These are phyloP conservation scores for Tetragonisca angustula DNA, from an alignment of 2,888 invertebrate genomes.

Conservation along the genomic window DNA sequence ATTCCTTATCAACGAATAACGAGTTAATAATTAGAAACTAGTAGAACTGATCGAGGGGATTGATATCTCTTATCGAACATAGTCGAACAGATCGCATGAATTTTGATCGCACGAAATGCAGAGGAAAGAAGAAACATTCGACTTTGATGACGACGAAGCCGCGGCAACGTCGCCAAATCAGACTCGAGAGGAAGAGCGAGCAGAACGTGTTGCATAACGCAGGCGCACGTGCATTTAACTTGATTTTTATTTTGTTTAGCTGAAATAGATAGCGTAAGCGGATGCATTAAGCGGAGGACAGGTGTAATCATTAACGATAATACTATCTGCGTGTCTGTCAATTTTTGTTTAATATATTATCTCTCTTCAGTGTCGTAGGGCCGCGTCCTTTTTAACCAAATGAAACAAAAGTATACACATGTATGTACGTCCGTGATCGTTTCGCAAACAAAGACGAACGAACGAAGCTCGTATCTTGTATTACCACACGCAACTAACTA, in stretches of 20 bases:
- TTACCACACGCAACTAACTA: conserved; percentile 60
- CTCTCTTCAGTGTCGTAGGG: conserved; percentile 41
- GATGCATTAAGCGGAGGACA: conserved; percentile 71
- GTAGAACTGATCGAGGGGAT: no score
- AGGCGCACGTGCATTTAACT: conserved; percentile 64
- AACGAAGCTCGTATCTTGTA: conserved; percentile 68
- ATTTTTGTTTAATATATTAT: not conserved
- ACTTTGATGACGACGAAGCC: conserved; percentile 70
- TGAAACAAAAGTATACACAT: conserved; percentile 23
- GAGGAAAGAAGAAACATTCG: not conserved
- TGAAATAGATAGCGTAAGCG: conserved; percentile 71
- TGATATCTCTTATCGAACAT: not conserved
- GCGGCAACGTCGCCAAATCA: conserved; percentile 77
- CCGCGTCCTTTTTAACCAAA: conserved; percentile 67
- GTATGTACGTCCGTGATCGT: conserved; percentile 39
- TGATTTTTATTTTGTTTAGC: conserved; percentile 58
- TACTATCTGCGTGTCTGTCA: conserved; percentile 29
- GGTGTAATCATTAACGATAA: conserved; percentile 70
- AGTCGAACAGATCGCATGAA: not conserved
- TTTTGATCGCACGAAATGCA: not conserved
- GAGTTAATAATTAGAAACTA: no score
- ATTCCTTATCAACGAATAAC: no score
- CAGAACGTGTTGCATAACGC: conserved; percentile 61
- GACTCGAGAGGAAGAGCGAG: conserved; percentile 72
- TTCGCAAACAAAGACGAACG: conserved; percentile 46